Conservation (phyloP, 2,113 vertebrate species). For the Elanoides forficatus region DNA sequence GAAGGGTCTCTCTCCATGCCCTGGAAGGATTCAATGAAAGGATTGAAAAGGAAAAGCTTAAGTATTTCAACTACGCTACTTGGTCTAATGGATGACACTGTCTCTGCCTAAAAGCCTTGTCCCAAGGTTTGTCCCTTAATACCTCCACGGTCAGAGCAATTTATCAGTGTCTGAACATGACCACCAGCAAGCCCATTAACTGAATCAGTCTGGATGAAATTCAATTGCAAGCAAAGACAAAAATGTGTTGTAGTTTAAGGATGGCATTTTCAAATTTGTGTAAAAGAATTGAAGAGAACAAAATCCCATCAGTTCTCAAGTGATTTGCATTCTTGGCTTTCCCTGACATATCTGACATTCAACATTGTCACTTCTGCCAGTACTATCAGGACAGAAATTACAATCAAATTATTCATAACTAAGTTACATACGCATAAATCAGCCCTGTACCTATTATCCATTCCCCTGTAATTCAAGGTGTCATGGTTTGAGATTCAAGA, state of each 20-base stretch:
- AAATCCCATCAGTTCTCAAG: background rate
- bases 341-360: background rate
- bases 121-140: background rate
- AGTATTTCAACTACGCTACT: background rate
- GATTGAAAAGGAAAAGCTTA: background rate
- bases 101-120: background rate
- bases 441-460: background rate
- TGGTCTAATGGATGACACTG: background rate
- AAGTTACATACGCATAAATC: background rate
- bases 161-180: background rate
- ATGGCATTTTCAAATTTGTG: background rate
- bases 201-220: constrained; percentile 2
- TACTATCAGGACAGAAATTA: background rate
- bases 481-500: background rate
- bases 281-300: background rate
- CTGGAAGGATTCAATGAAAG: background rate
- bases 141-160: background rate
- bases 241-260: background rate
- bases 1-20: background rate
- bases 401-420: background rate
- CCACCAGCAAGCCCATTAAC: background rate
- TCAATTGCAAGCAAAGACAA: background rate
- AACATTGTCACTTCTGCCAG: background rate
- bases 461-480: background rate
- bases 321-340: constrained; percentile 22